Base-by-base conservation (phyloP, 2,797 vertebrate genomes). In the Macroramphosus scolopax region DNA sequence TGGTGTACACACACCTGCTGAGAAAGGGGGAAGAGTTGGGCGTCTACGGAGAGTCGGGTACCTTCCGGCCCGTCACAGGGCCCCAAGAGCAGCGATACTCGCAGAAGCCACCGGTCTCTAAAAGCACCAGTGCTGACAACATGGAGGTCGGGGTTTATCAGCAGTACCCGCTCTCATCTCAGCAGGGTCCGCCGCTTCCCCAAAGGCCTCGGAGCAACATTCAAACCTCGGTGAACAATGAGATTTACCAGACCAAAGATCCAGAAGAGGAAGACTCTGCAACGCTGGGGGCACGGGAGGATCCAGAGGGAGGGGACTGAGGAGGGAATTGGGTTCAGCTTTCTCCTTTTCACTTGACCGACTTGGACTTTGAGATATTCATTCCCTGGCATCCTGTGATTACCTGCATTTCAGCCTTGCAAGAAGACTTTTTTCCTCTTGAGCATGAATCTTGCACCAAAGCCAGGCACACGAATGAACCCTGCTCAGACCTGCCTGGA, bases 1-100 rank as follows among this genome's bases (percentile, higher is more conserved):
- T 93, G 79, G 87, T 97, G 6, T 98, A 98, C 11, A 89, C 90
- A 0, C 89, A 95, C 65, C 83, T 96, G 51, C 79, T 94, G 46
- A 87, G 83, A 51, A 80, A 88, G 5, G 87, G 54, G 39, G 61
- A 2, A 0, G 58, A 80, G 38, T 50, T 72, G 0, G 74, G 70
- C 0, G 1, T 67, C 12, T 64, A 66, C 5, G 57, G 57, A 31
- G 56, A 75, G 28, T 78, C 84, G 2, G 90, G 92, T 16, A 80
- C 89, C 0, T 89, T 92, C 70, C 82, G 24, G 26, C 81, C 89
- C 35, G 92, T 92, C 69, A 57, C 81, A 3, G 91, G 89, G 1
- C 68, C 78, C 1, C 5, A 44, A 1, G 93, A n/a, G n/a, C n/a
- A n/a, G n/a, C n/a, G n/a, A n/a, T n/a, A 87, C 10, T 54, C 63